Conservation (phyloP, 2,797 vertebrate genomes). For the Cichlasoma orientale region DNA sequence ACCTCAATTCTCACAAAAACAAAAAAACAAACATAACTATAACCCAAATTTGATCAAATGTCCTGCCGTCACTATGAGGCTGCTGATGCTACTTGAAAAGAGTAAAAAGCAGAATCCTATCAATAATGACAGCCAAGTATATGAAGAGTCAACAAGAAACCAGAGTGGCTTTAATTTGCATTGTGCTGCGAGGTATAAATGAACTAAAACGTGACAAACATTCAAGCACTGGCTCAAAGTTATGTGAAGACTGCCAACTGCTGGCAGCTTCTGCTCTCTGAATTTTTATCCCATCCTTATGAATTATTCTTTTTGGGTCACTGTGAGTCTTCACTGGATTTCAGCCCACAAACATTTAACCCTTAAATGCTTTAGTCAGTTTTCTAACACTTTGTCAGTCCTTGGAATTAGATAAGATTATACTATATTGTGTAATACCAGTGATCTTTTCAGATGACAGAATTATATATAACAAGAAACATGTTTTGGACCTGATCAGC, state of each 20-base stretch:
- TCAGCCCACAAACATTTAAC: not conserved
- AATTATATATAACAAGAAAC: not conserved
- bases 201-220: not conserved
- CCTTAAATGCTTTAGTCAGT: not conserved
- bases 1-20: not conserved
- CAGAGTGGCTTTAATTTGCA: slow-evolving; percentile 1
- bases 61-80: not conserved
- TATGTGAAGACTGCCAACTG: slow-evolving; percentile 15
- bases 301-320: not conserved
- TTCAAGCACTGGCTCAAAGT: not conserved
- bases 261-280: slow-evolving; percentile 1
- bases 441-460: not conserved
- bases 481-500: not conserved
- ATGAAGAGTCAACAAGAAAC: not conserved
- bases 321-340: not conserved
- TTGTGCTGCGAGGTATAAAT: slow-evolving; percentile 16
- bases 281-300: not conserved
- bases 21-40: not conserved
- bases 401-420: not conserved
- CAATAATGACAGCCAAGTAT: not conserved
- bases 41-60: not conserved
- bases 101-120: not conserved
- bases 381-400: not conserved
- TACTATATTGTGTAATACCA: not conserved
- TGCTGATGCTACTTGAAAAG: not conserved